Percentiles rank a stretch among this genome's conserved stretches.
These are phyloP conservation scores for Mormyrus proboscirostris DNA, from an alignment of 2,797 vertebrate genomes.

Conservation along the genomic window DNA sequence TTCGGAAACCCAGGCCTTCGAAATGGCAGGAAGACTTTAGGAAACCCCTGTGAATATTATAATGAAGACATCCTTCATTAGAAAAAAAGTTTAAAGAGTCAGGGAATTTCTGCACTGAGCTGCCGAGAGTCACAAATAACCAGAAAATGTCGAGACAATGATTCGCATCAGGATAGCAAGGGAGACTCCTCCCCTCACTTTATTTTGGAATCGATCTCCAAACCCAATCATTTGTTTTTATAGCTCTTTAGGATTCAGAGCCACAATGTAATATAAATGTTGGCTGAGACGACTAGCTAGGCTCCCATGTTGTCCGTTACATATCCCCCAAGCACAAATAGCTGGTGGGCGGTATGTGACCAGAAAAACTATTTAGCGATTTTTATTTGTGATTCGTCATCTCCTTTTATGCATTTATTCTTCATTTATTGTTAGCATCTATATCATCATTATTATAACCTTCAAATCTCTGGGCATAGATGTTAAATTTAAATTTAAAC, in stretches of 20 bases:
- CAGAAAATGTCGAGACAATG: neutral
- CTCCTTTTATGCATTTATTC: neutral
- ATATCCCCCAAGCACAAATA: neutral
- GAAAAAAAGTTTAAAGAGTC: neutral
- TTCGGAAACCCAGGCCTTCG: neutral
- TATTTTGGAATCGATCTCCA: neutral
- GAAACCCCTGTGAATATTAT: neutral
- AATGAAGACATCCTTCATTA: neutral
- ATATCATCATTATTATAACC: neutral
- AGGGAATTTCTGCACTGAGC: neutral
- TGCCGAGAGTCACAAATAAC: neutral
- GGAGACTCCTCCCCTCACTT: neutral
- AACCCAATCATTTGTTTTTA: neutral
- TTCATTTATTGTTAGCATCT: neutral
- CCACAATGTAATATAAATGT: neutral
- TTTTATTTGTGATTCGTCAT: neutral
- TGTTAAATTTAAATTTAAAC: neutral
- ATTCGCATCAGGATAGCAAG: neutral
- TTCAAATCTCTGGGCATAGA: neutral
- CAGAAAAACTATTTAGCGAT: neutral
- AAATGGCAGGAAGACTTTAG: neutral
- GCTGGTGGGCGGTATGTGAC: neutral
- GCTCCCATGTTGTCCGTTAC: neutral
- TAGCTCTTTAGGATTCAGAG: neutral
- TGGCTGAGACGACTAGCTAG: neutral